Evolutionary conservation across 2,797 vertebrate species (phyloP), one percentile per base, ranked within the genome.

Genomic region (Darevskia nairensis): DNA sequence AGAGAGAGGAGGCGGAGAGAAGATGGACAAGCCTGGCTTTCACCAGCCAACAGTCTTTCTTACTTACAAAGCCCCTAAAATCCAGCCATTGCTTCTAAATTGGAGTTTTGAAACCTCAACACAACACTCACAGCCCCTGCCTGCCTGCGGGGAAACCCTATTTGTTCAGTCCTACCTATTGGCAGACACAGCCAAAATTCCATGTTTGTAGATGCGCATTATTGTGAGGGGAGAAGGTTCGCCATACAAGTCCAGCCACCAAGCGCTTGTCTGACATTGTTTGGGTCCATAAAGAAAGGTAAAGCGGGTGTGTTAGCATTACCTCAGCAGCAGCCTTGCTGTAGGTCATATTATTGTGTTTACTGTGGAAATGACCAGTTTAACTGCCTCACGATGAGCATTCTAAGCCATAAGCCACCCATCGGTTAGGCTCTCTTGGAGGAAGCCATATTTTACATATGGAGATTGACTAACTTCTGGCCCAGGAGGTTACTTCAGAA

Each of bases 351-450:
- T 44, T 76, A 46, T 23, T 61, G 2, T 23, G 25, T 27, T 29
- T 66, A 7, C 8, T 55, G 41, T 35, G 35, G 72, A 41, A 27
- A 27, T 29, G 15, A 75, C 32, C 87, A 88, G 87, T 88, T 88
- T 41, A 84, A 88, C 66, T 84, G 87, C 13, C 75, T 80, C 68
- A 25, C 46, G 2, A n/a, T 79, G 66, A 71, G 72, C 32, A 64
- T 88, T 88, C 87, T 79, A 19, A 23, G 59, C 23, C 25, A 21
- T 17, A 71, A 29, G 11, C 55, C 27, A 71, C 2, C 6, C 2
- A 17, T 3, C 50, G 0, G 1, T 8, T 27, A 25, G 32, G 7
- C 13, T 32, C 32, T 23, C 69, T 69, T 23, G 87, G 32, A 32
- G 35, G 59, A 78, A 79, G 59, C 7, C 35, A 68, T 7, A 4